Conservation (phyloP, 2,888 invertebrate genomes). For the Euspilapteryx auroguttella region DNA sequence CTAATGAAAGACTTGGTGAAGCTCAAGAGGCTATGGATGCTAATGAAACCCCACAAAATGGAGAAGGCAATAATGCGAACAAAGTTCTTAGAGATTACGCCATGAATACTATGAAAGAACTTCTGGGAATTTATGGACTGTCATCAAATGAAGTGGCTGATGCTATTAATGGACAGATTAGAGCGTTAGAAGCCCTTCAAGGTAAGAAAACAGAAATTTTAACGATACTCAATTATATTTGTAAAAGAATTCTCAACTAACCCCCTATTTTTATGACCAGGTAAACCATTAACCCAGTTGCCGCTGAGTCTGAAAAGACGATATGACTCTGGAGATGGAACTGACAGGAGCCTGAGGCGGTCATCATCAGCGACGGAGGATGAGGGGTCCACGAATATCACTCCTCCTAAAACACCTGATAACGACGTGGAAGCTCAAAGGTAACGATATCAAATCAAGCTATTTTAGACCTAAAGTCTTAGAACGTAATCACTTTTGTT, state of each 20-base stretch:
- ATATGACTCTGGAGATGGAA: conserved; percentile 43
- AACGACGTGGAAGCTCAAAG: conserved; percentile 48
- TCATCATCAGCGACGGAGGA: conserved; percentile 54
- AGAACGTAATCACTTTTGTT: no score
- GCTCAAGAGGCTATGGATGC: conserved; percentile 31
- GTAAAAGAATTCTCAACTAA: no score
- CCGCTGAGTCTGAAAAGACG: conserved; percentile 42
- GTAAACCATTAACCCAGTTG: conserved; percentile 46
- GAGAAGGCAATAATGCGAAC: conserved; percentile 51
- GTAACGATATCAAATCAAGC: no score
- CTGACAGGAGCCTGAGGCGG: conserved; percentile 32
- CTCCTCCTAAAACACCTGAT: conserved; percentile 54
- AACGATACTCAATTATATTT: no score
- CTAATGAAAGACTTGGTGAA: conserved; percentile 41
- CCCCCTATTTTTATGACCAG: no score
- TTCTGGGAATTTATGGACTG: conserved; percentile 75
- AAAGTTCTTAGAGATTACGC: conserved; percentile 75
- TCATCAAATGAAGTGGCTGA: conserved; percentile 71
- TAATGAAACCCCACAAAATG: conserved; percentile 32
- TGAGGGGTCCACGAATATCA: conserved; percentile 49
- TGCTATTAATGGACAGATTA: conserved; percentile 67
- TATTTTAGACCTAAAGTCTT: no score
- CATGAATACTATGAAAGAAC: conserved; percentile 77
- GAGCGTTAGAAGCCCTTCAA: conserved; percentile 70
- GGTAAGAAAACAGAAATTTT: conserved; percentile 53